These are phyloP conservation scores for Anoplius nigerrimus DNA, from an alignment of 2,888 invertebrate genomes.

Conservation along the genomic window DNA sequence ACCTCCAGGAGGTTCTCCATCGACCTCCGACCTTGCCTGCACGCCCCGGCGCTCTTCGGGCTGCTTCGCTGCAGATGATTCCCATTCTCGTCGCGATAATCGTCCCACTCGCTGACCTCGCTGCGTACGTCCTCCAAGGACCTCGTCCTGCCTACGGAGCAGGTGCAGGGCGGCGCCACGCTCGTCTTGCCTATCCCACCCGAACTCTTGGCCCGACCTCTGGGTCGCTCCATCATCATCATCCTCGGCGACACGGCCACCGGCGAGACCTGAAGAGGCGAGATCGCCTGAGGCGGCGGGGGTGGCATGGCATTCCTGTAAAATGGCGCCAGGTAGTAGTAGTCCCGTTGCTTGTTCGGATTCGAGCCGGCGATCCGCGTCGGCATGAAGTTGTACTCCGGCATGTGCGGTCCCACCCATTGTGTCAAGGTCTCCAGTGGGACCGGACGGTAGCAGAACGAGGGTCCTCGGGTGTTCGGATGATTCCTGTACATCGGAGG, in stretches of 20 bases:
- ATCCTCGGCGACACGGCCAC: conserved; percentile 65
- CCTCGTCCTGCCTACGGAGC: conserved; percentile 79
- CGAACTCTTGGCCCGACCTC: conserved; percentile 59
- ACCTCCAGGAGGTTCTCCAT: conserved; percentile 82
- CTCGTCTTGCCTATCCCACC: conserved; percentile 56
- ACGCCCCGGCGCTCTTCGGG: conserved; percentile 76
- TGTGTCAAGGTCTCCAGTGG: conserved; percentile 75
- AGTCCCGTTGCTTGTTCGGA: conserved; percentile 75
- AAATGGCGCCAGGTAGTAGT: conserved; percentile 83
- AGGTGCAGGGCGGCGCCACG: conserved; percentile 77
- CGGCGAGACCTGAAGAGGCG: conserved; percentile 54
- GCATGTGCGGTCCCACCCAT: conserved; percentile 77
- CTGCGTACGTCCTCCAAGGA: conserved; percentile 85
- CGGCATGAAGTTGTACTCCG: conserved; percentile 76
- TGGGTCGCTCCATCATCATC: conserved; percentile 67
- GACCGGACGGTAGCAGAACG: conserved; percentile 75
- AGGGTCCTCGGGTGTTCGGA: conserved; percentile 64
- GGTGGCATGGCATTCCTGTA: conserved; percentile 82
- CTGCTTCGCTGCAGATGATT: conserved; percentile 77
- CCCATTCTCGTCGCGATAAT: conserved; percentile 80
- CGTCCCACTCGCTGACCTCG: conserved; percentile 81
- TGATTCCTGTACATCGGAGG: conserved; percentile 79
- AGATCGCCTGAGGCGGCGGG: conserved; percentile 66
- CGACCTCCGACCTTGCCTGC: conserved; percentile 80
- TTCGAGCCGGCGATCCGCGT: conserved; percentile 73